These are phyloP conservation scores for Esox lucius DNA, from an alignment of 2,797 vertebrate species.

Conservation along the genomic window DNA sequence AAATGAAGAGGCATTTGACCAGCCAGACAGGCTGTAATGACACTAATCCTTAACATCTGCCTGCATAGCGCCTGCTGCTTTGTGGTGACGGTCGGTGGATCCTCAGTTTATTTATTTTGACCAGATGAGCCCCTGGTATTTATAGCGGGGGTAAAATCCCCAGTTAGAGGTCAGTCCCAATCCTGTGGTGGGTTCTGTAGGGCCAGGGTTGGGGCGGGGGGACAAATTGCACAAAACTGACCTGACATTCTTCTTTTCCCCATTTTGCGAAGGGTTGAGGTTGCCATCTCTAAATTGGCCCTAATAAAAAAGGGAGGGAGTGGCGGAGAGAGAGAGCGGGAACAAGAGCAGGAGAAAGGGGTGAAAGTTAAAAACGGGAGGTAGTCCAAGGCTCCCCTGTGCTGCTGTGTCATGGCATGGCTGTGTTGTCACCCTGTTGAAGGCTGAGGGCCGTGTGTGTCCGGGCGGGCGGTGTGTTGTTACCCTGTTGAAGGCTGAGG, in stretches of 20 bases:
- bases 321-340: slow-evolving; percentile 24
- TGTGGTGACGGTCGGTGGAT: slow-evolving; percentile 44
- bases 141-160: slow-evolving; percentile 69
- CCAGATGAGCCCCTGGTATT: slow-evolving; percentile 76
- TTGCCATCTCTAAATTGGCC: slow-evolving; percentile 63
- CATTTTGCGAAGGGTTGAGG: slow-evolving; percentile 56
- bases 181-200: slow-evolving; percentile 20
- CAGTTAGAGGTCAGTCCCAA: slow-evolving; percentile 67
- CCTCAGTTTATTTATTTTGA: slow-evolving; percentile 73
- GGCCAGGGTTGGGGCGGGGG: slow-evolving; percentile 35
- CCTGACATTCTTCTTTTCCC: slow-evolving; percentile 72
- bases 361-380: background rate
- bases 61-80: slow-evolving; percentile 51
- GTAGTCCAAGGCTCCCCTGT: too few relatives aligned
- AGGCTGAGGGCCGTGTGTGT: slow-evolving; percentile 19
- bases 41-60: slow-evolving; percentile 58
- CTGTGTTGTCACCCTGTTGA: slow-evolving; percentile 1
- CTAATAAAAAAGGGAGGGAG: slow-evolving; percentile 60
- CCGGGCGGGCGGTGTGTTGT: slow-evolving; percentile 31
- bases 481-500: too few relatives aligned
- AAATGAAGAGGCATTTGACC: slow-evolving; percentile 34
- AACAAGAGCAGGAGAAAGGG: background rate
- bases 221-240: slow-evolving; percentile 72
- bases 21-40: slow-evolving; percentile 26
- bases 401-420: background rate